Percentiles rank a stretch among this genome's conserved stretches.
phyloP scores from a whole-genome alignment of 2,888 invertebrate genomes.

The Temnothorax unifasciatus region DNA sequence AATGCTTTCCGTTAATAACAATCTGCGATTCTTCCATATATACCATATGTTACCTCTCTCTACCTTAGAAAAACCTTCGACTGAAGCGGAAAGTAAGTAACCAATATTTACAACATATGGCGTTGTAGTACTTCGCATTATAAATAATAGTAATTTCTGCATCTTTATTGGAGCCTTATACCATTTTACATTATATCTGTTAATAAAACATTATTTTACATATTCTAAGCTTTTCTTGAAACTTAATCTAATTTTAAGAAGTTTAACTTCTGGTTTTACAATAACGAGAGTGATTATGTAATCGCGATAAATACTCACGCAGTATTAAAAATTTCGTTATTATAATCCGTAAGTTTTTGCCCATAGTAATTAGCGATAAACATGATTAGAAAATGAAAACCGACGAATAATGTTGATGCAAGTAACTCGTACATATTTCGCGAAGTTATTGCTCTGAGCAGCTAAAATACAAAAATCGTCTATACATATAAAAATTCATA shows the following conservation, averaged over 20 bases:
- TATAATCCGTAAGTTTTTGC: slow-evolving; percentile 14
- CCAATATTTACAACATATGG: neutral
- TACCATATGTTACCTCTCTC: neutral
- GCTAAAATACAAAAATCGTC: neutral
- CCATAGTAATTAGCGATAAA: slow-evolving; percentile 14
- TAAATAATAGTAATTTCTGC: slow-evolving; percentile 36
- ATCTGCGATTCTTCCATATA: neutral
- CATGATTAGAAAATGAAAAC: neutral
- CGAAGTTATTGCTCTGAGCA: neutral
- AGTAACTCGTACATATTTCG: neutral
- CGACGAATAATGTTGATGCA: neutral
- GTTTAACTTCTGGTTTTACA: neutral
- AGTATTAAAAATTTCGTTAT: slow-evolving; percentile 8
- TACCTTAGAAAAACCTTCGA: slow-evolving; percentile 45
- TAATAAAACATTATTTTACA: neutral
- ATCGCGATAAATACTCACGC: slow-evolving; percentile 16
- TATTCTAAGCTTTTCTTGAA: neutral
- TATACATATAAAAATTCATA: neutral
- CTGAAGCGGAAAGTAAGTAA: slow-evolving; percentile 5
- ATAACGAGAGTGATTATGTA: neutral
- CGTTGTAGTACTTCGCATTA: slow-evolving; percentile 20
- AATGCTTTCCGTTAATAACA: neutral
- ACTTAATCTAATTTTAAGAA: neutral
- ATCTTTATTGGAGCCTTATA: slow-evolving; percentile 17
- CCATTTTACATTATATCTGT: slow-evolving; percentile 36